These are phyloP conservation scores for Ammodramus savannarum DNA, from an alignment of 2,113 vertebrate species.

Conservation along the genomic window DNA sequence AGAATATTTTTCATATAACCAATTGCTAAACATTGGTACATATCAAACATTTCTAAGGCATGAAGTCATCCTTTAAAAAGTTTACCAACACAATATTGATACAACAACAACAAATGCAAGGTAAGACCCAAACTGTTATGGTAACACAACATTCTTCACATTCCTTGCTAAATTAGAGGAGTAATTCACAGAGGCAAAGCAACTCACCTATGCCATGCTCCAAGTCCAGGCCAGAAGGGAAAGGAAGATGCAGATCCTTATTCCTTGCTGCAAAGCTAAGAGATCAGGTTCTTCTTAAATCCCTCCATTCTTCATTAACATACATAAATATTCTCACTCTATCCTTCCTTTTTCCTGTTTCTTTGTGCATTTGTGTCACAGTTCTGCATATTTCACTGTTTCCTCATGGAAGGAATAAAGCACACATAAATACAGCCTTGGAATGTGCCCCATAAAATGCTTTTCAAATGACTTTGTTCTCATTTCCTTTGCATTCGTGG, in stretches of 20 bases:
- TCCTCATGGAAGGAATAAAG: neutral
- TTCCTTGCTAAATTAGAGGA: neutral
- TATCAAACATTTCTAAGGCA: neutral
- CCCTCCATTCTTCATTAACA: neutral
- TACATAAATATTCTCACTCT: neutral
- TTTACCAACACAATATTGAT: neutral
- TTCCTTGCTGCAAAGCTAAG: neutral
- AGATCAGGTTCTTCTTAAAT: slow-evolving; percentile 18
- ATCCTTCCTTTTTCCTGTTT: neutral
- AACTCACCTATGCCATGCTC: neutral
- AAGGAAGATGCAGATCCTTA: neutral
- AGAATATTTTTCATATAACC: neutral
- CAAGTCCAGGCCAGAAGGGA: neutral
- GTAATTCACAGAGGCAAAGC: neutral
- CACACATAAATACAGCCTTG: neutral
- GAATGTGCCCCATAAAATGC: neutral
- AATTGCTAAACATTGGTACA: neutral
- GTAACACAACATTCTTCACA: neutral
- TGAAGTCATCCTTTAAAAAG: neutral
- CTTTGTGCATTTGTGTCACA: neutral
- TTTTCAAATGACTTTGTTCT: neutral
- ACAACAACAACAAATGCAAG: neutral
- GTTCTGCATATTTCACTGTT: neutral
- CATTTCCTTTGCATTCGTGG: neutral
- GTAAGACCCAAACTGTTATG: neutral